phyloP scores from a whole-genome alignment of 2,797 vertebrate species.

The Macroramphosus scolopax region DNA sequence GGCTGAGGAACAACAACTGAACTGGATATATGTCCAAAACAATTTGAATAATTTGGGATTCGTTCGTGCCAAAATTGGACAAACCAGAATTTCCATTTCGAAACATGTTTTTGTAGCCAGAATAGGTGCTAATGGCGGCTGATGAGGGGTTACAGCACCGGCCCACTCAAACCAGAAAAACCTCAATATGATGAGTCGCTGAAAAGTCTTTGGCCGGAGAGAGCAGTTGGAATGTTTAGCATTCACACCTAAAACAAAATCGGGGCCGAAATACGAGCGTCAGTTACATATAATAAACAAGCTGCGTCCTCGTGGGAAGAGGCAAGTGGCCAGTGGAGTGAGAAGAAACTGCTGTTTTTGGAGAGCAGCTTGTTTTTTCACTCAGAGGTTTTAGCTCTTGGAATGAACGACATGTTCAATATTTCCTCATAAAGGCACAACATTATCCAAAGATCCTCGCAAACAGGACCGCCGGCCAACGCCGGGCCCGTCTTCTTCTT shows the following conservation, averaged over 20 bases:
- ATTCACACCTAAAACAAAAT: slow-evolving; percentile 51
- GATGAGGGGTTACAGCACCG: slow-evolving; percentile 15
- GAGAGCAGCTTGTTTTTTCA: slow-evolving; percentile 60
- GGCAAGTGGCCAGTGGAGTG: slow-evolving; percentile 53
- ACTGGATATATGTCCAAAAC: slow-evolving; percentile 28
- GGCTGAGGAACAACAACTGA: slow-evolving; percentile 16
- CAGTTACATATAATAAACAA: slow-evolving; percentile 55
- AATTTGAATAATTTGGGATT: slow-evolving; percentile 42
- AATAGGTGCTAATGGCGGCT: slow-evolving; percentile 24
- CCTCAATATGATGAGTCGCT: slow-evolving; percentile 18
- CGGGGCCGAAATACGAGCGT: slow-evolving; percentile 30
- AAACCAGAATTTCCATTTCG: slow-evolving; percentile 40
- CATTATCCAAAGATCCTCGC: slow-evolving; percentile 53
- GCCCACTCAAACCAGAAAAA: slow-evolving; percentile 8
- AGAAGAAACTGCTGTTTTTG: slow-evolving; percentile 69
- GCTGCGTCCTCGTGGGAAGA: slow-evolving; percentile 42
- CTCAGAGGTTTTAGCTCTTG: slow-evolving; percentile 53
- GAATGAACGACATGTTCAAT: slow-evolving; percentile 63
- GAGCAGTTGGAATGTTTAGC: slow-evolving; percentile 34
- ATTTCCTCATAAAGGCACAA: slow-evolving; percentile 67
- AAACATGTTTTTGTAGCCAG: slow-evolving; percentile 39
- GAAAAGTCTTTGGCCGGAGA: slow-evolving; percentile 26
- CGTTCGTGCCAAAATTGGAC: slow-evolving; percentile 36
- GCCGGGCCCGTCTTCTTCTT: slow-evolving; percentile 15
- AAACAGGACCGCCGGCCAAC: slow-evolving; percentile 53